A percentile compares a stretch with the other conserved stretches of the same genome.
These are phyloP conservation scores for Morpho achilles DNA, from an alignment of 2,888 invertebrate species.

Conservation along the genomic window DNA sequence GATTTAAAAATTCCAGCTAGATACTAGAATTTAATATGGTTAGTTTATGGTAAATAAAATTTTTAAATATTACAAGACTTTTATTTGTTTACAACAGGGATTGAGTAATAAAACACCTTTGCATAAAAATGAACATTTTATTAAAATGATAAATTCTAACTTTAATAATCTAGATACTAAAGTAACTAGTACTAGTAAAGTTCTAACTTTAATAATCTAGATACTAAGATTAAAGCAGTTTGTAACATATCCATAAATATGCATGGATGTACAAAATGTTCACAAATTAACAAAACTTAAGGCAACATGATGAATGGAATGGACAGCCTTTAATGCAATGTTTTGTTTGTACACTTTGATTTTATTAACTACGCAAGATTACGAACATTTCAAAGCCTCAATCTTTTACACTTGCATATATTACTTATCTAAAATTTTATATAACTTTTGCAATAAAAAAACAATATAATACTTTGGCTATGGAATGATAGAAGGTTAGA, in stretches of 20 bases:
- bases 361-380: neutral
- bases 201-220: slow-evolving; percentile 14
- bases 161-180: slow-evolving; percentile 18
- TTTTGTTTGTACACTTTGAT: slow-evolving; percentile 3
- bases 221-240: slow-evolving; percentile 23
- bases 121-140: slow-evolving; percentile 16
- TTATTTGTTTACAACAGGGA: slow-evolving; percentile 5
- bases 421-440: neutral
- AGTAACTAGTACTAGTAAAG: neutral
- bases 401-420: too few species aligned
- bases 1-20: neutral
- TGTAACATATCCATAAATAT: slow-evolving; percentile 13
- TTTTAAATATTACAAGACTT: neutral
- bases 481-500: too few species aligned
- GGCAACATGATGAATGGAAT: slow-evolving; percentile 27
- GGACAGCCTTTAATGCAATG: slow-evolving; percentile 6
- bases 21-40: slow-evolving; percentile 4
- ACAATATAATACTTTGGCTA: too few species aligned
- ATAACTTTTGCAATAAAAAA: neutral
- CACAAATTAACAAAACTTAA: slow-evolving; percentile 16
- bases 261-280: neutral
- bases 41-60: slow-evolving; percentile 8
- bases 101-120: slow-evolving; percentile 6
- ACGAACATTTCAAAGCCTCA: too few species aligned
- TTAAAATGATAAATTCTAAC: slow-evolving; percentile 13